These are phyloP conservation scores for Liopterus haemorrhoidalis DNA, from an alignment of 2,888 invertebrate species.

Conservation along the genomic window DNA sequence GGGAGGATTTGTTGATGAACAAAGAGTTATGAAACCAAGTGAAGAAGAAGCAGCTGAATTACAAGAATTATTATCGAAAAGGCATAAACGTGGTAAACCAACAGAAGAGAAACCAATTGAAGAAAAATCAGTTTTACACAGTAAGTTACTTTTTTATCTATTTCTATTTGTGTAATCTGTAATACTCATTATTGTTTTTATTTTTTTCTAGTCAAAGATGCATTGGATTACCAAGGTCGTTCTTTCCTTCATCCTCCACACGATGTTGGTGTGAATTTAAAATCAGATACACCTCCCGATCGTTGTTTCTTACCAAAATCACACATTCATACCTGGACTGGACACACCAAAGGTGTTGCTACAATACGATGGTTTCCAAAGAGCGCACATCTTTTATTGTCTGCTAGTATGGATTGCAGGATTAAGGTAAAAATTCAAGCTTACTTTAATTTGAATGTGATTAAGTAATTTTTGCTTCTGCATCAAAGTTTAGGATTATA, in stretches of 20 bases:
- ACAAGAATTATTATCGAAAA: constrained; percentile 88
- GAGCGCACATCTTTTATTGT: constrained; percentile 90
- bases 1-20: constrained; percentile 91
- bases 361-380: constrained; percentile 91
- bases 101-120: constrained; percentile 90
- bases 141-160: constrained; percentile 50
- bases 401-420: constrained; percentile 94
- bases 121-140: constrained; percentile 91
- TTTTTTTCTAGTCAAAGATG: constrained; percentile 71
- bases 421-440: constrained; percentile 90
- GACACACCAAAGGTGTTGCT: constrained; percentile 94
- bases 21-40: constrained; percentile 79
- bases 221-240: constrained; percentile 93
- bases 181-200: constrained; percentile 14
- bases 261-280: constrained; percentile 84
- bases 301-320: constrained; percentile 95
- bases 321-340: constrained; percentile 93
- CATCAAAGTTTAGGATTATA: too few relatives aligned
- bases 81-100: constrained; percentile 78
- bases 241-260: constrained; percentile 91
- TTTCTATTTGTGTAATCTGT: neutral
- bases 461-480: too few relatives aligned
- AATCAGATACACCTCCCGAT: constrained; percentile 82
- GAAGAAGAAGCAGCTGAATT: constrained; percentile 91
- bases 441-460: too few relatives aligned